phyloP scores from a whole-genome alignment of 2,113 vertebrate genomes.

The Taxidea taxus region DNA sequence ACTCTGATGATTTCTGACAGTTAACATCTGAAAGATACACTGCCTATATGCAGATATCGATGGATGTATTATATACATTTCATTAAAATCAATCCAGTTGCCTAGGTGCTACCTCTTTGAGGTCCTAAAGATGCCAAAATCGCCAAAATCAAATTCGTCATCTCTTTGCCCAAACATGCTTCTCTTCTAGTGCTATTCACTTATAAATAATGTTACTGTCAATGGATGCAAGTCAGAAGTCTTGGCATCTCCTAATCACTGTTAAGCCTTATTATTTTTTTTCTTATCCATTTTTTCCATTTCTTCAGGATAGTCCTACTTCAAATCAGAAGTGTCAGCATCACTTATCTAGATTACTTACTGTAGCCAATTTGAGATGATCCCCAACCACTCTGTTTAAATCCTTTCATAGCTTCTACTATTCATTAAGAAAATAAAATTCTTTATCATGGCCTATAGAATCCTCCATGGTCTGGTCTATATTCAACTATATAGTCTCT shows the following conservation, averaged over 20 bases:
- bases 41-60: neutral
- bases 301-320: neutral
- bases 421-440: neutral
- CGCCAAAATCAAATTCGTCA: neutral
- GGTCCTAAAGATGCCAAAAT: neutral
- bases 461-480: neutral
- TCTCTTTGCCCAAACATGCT: neutral
- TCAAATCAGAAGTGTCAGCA: neutral
- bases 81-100: neutral
- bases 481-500: neutral
- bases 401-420: neutral
- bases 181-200: neutral
- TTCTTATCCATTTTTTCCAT: neutral
- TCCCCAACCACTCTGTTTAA: neutral
- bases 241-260: neutral
- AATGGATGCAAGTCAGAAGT: neutral
- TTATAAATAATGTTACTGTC: neutral
- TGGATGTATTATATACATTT: neutral
- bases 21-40: neutral
- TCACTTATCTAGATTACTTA: neutral
- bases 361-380: neutral
- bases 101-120: neutral
- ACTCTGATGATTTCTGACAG: neutral
- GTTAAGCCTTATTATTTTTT: neutral
- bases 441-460: neutral